A percentile compares a stretch with the other conserved stretches of the same genome.
Evolutionary conservation across 2,888 invertebrate species (phyloP).

Genomic region (Harpalus rufipes): DNA sequence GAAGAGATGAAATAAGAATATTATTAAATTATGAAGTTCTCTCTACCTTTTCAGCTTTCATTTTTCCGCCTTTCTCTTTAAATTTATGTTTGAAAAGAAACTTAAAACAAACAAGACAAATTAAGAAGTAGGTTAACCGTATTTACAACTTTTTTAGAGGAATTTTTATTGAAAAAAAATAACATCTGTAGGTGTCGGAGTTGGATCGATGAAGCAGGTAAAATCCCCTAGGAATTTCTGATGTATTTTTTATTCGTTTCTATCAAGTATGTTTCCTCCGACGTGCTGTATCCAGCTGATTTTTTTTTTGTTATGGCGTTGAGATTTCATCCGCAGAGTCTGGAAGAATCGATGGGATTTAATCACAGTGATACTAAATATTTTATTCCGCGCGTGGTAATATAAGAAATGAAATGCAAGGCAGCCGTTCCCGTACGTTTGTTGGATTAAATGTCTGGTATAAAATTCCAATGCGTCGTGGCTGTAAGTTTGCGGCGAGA

Average conservation of each 20-base stretch:
- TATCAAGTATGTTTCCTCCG: slow-evolving; percentile 35
- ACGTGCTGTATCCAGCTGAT: slow-evolving; percentile 13
- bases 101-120: slow-evolving; percentile 26
- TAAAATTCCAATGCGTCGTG: slow-evolving; percentile 46
- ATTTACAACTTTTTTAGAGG: not conserved
- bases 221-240: slow-evolving; percentile 54
- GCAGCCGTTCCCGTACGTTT: slow-evolving; percentile 4
- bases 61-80: slow-evolving; percentile 34
- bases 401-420: slow-evolving; percentile 44
- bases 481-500: slow-evolving; percentile 39
- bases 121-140: slow-evolving; percentile 14
- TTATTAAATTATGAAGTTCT: slow-evolving; percentile 40
- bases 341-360: slow-evolving; percentile 24
- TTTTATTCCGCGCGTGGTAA: not conserved
- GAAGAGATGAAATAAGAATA: slow-evolving; percentile 27
- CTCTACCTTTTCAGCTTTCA: not conserved
- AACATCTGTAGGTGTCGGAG: not conserved
- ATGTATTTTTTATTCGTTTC: slow-evolving; percentile 61
- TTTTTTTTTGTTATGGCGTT: slow-evolving; percentile 43
- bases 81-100: slow-evolving; percentile 23
- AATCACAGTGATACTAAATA: slow-evolving; percentile 43
- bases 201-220: slow-evolving; percentile 53
- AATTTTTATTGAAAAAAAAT: not conserved
- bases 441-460: slow-evolving; percentile 35
- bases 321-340: slow-evolving; percentile 6